Conservation (phyloP, 1,140 invertebrate species). For the Cydia pomonella region DNA sequence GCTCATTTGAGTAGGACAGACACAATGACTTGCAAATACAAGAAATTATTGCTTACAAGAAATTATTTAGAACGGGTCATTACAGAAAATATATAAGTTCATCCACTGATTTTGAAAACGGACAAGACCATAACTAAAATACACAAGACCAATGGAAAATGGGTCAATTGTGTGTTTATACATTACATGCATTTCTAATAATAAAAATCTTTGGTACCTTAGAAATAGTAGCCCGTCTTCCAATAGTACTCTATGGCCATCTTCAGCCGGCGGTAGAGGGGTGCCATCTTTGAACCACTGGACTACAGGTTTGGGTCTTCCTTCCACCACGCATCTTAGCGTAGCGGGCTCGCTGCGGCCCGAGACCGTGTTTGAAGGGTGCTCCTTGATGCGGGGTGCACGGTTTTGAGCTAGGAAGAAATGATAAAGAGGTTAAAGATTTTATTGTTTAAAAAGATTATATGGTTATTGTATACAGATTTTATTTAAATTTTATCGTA, state of each 20-base stretch:
- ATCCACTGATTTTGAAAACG: neutral
- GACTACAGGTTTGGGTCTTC: constrained; percentile 91
- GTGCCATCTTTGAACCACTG: constrained; percentile 96
- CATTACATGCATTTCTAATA: neutral
- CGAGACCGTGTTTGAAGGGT: constrained; percentile 95
- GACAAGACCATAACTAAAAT: neutral
- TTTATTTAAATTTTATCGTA: too few relatives aligned
- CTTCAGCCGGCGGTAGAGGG: constrained; percentile 86
- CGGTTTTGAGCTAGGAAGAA: constrained; percentile 86
- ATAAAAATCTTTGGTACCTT: constrained; percentile 77
- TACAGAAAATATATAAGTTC: too few relatives aligned
- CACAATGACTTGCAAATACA: neutral
- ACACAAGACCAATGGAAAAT: neutral
- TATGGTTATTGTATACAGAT: too few relatives aligned
- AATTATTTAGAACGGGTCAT: too few relatives aligned
- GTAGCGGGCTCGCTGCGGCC: constrained; percentile 94
- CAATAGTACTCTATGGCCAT: constrained; percentile 90
- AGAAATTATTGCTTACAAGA: neutral
- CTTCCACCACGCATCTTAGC: constrained; percentile 95
- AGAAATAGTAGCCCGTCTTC: constrained; percentile 96
- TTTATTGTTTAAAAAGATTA: too few relatives aligned
- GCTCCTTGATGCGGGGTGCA: constrained; percentile 95
- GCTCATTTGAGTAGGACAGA: neutral
- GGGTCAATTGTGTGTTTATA: too few relatives aligned
- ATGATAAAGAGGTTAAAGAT: neutral